Evolutionary conservation across 2,888 invertebrate genomes (phyloP).

Genomic region (Sycophila texana): DNA sequence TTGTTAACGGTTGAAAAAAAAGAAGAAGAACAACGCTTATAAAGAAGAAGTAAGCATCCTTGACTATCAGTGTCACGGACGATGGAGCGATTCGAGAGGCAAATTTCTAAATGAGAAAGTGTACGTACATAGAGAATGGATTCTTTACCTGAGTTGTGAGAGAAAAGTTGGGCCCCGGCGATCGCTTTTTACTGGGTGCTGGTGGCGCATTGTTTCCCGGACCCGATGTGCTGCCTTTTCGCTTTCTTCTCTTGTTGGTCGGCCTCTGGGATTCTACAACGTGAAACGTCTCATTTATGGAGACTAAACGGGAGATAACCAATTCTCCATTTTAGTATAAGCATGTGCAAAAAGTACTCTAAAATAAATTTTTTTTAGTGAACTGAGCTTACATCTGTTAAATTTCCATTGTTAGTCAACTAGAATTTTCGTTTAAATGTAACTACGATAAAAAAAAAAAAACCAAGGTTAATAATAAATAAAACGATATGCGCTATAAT

Average conservation of each 20-base stretch:
- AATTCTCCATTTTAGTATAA: conserved; percentile 34
- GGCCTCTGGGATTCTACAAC: conserved; percentile 93
- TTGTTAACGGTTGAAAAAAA: neutral
- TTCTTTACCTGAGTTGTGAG: conserved; percentile 90
- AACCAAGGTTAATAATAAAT: neutral
- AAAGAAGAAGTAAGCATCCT: neutral
- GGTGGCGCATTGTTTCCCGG: conserved; percentile 90
- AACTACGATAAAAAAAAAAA: neutral
- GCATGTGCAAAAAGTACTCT: conserved; percentile 54
- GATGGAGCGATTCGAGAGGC: neutral
- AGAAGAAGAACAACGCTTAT: neutral
- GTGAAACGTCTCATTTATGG: conserved; percentile 44
- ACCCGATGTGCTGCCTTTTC: conserved; percentile 93
- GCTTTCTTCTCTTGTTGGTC: conserved; percentile 96
- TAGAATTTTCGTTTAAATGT: too few relatives aligned
- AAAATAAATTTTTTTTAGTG: conserved; percentile 25
- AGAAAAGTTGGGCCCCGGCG: conserved; percentile 97
- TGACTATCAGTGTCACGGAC: neutral
- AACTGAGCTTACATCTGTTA: conserved; percentile 44
- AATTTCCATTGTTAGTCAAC: neutral
- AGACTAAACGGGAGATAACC: neutral
- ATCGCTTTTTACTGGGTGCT: conserved; percentile 94
- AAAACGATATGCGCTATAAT: neutral
- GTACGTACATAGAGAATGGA: conserved; percentile 1
- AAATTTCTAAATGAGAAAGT: conserved; percentile 40